phyloP scores from a whole-genome alignment of 92 coral and sea anemone species.

The Parazoanthus atlanticus region DNA sequence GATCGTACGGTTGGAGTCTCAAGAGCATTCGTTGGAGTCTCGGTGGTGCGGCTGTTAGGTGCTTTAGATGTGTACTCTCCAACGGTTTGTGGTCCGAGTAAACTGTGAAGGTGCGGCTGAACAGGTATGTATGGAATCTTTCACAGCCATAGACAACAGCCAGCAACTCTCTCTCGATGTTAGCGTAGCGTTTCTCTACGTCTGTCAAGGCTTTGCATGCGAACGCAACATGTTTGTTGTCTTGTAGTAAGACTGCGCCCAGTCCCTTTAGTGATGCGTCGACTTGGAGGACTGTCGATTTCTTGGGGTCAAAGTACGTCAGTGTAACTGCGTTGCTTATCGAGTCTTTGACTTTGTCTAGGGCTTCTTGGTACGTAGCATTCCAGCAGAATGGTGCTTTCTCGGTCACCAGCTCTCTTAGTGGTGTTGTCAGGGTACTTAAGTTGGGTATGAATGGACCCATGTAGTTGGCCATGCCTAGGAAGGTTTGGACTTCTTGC shows the following conservation, averaged over 20 bases:
- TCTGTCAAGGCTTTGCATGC: conserved; percentile 62
- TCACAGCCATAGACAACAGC: conserved; percentile 64
- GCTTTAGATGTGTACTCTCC: no score
- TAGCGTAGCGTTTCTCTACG: conserved; percentile 50
- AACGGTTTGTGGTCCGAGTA: no score
- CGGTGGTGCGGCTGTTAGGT: conserved; percentile 60
- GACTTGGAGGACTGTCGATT: conserved; percentile 53
- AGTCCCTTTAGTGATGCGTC: conserved; percentile 58
- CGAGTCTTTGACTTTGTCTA: conserved; percentile 59
- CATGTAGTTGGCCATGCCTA: conserved; percentile 63
- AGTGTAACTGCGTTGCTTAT: conserved; percentile 59
- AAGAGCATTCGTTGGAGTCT: conserved; percentile 52
- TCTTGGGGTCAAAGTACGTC: conserved; percentile 57
- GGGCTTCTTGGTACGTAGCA: conserved; percentile 53
- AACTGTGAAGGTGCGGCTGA: no score
- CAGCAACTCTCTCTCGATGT: conserved; percentile 60
- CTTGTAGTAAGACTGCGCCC: conserved; percentile 58
- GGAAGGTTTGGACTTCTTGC: conserved; percentile 41
- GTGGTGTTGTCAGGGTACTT: conserved; percentile 50
- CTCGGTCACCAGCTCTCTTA: conserved; percentile 43
- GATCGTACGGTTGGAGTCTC: conserved; percentile 66
- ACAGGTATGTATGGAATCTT: conserved; percentile 48
- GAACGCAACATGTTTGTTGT: conserved; percentile 59
- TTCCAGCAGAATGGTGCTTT: conserved; percentile 41
- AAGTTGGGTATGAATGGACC: conserved; percentile 65